These are phyloP conservation scores for Xanthia togata DNA, from an alignment of 2,888 invertebrate species.

Conservation along the genomic window DNA sequence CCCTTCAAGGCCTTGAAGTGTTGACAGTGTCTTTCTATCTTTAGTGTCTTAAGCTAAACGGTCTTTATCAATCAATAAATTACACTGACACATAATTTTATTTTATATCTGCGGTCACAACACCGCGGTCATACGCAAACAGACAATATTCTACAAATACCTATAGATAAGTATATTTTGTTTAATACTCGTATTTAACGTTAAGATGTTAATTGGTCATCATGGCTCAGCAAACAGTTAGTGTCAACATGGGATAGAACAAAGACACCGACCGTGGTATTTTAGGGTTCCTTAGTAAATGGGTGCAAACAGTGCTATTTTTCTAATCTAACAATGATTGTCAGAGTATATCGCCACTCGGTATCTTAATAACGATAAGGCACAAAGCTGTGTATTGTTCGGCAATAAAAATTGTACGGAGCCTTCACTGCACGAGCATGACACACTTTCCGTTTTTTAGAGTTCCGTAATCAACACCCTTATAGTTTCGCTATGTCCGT, in stretches of 20 bases:
- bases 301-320: background rate
- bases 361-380: background rate
- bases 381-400: background rate
- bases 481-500: no score
- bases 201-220: constrained; percentile 35
- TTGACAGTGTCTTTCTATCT: background rate
- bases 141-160: constrained; percentile 7
- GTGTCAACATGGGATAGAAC: constrained; percentile 32
- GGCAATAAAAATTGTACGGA: background rate
- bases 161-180: background rate
- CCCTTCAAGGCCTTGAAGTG: background rate
- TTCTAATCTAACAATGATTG: background rate
- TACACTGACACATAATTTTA: background rate
- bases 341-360: background rate
- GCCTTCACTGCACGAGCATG: background rate
- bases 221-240: constrained; percentile 41
- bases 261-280: constrained; percentile 12
- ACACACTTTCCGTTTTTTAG: background rate
- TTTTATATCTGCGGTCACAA: background rate
- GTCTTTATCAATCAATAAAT: background rate
- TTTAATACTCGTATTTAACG: constrained; percentile 25
- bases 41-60: background rate
- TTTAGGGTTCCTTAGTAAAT: constrained; percentile 5
- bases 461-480: no score
- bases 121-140: constrained; percentile 5